Evolutionary conservation across 2,888 invertebrate species (phyloP), one percentile per base, ranked within the genome.

Genomic region (Siphonodentalium dalli): DNA sequence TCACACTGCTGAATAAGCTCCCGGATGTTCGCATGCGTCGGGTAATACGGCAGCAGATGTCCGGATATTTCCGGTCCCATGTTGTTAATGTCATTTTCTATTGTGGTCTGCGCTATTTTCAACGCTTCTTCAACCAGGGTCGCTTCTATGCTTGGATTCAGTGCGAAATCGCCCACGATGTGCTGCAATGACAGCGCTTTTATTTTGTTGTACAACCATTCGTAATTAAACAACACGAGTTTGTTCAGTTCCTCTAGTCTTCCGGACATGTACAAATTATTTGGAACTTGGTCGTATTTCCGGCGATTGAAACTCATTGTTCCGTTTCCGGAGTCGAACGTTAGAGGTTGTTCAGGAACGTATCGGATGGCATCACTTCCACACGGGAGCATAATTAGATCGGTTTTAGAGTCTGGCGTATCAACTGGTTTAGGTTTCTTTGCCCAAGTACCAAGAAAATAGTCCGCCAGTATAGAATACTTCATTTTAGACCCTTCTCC

Each of bases 191-290:
- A 77, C 18, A 80, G 56, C 1, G 79, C 77, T 49, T 72, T 75
- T 9, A 74, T 74, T 57, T 79, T 81, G 63, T 69, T 74, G 64
- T 76, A 75, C 39, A 81, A 54, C 79, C 79, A 81, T 43, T 79
- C 77, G 52, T 79, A 81, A 58, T 73, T 77, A 60, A 81, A 80
- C 24, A 78, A 62, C 5, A 78, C 76, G 11, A 69, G 54, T 11
- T 52, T 53, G 49, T 78, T 73, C n/a, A 81, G 64, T 53, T 81
- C 79, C 4, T 71, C 64, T 26, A 72, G 53, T 13, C 78, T 55
- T n/a, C 77, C 78, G 1, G 77, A 68, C 5, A 73, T 61, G 44
- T 65, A 70, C 41, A 81, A 65, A 58, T 79, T 78, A 5, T 72
- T 61, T 6, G 80, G 80, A 4, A 81, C 73, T 45, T 80, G 78